phyloP scores from a whole-genome alignment of 92 coral and sea anemone genomes.

The Galaxea fascicularis region DNA sequence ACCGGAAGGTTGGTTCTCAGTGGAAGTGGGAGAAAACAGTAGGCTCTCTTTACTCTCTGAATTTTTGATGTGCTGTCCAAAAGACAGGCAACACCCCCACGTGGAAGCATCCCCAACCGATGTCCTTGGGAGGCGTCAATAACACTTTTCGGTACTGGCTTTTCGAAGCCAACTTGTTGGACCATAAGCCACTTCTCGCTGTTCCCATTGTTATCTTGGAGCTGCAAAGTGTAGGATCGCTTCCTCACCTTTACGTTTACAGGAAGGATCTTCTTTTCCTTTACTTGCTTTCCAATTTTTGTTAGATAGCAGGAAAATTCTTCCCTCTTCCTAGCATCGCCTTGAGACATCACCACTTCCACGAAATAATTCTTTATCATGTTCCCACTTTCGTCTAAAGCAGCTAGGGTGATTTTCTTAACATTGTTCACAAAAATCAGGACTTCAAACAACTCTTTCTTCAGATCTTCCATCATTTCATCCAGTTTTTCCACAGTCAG shows the following conservation, averaged over 20 bases:
- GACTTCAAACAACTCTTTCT: conserved; percentile 71
- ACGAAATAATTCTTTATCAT: conserved; percentile 60
- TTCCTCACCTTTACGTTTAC: conserved; percentile 26
- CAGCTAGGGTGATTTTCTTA: conserved; percentile 67
- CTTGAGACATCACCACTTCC: conserved; percentile 36
- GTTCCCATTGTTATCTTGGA: conserved; percentile 48
- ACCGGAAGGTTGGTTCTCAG: conserved; percentile 76
- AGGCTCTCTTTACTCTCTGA: conserved; percentile 45
- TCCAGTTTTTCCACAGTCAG: conserved; percentile 41
- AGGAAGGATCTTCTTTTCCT: conserved; percentile 26
- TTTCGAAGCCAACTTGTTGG: conserved; percentile 73
- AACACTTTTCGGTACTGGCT: neutral
- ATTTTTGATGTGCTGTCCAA: conserved; percentile 18
- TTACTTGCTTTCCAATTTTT: conserved; percentile 22
- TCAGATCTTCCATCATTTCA: conserved; percentile 60
- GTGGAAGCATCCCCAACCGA: conserved; percentile 72
- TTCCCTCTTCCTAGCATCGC: conserved; percentile 57
- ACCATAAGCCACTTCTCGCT: conserved; percentile 63
- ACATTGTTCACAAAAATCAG: conserved; percentile 86
- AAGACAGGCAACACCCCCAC: conserved; percentile 77
- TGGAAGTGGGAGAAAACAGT: conserved; percentile 84
- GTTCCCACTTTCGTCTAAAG: conserved; percentile 55
- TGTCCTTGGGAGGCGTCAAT: conserved; percentile 37
- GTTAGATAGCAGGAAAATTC: conserved; percentile 45
- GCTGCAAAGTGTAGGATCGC: conserved; percentile 54